Conservation (phyloP, 2,888 invertebrate genomes). For the Eupithecia tripunctaria region DNA sequence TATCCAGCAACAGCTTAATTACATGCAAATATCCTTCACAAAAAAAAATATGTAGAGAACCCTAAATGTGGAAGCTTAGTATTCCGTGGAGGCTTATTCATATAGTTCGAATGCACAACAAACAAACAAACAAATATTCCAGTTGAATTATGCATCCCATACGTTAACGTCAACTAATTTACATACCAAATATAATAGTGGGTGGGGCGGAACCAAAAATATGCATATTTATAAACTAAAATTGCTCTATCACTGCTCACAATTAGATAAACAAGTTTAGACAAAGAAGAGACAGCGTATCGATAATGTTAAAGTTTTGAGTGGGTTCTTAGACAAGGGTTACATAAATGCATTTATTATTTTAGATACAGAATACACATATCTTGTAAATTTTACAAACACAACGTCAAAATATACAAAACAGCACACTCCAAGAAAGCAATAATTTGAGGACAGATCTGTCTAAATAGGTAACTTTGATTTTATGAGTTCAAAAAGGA, state of each 20-base stretch:
- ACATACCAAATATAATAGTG: slow-evolving; percentile 36
- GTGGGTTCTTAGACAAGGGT: slow-evolving; percentile 10
- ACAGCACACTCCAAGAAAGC: no score
- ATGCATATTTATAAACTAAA: slow-evolving; percentile 71
- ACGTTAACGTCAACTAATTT: slow-evolving; percentile 35
- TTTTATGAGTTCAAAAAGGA: not conserved
- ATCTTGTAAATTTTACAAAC: no score
- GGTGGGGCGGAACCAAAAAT: slow-evolving; percentile 45
- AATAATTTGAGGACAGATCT: no score
- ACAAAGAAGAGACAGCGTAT: slow-evolving; percentile 23
- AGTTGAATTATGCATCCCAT: slow-evolving; percentile 38
- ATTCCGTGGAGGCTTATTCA: slow-evolving; percentile 8
- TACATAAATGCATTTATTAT: not conserved
- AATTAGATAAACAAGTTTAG: slow-evolving; percentile 62
- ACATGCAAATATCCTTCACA: no score
- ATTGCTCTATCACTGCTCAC: slow-evolving; percentile 69
- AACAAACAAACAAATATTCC: slow-evolving; percentile 31
- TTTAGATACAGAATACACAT: no score
- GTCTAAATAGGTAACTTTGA: not conserved
- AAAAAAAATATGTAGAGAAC: not conserved
- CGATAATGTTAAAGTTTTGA: slow-evolving; percentile 21
- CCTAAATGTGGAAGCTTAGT: not conserved
- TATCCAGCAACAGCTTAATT: no score
- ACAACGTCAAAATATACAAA: no score
- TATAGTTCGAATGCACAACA: slow-evolving; percentile 5